These are phyloP conservation scores for Chionodraco myersi DNA, from an alignment of 2,113 vertebrate genomes.

Conservation along the genomic window DNA sequence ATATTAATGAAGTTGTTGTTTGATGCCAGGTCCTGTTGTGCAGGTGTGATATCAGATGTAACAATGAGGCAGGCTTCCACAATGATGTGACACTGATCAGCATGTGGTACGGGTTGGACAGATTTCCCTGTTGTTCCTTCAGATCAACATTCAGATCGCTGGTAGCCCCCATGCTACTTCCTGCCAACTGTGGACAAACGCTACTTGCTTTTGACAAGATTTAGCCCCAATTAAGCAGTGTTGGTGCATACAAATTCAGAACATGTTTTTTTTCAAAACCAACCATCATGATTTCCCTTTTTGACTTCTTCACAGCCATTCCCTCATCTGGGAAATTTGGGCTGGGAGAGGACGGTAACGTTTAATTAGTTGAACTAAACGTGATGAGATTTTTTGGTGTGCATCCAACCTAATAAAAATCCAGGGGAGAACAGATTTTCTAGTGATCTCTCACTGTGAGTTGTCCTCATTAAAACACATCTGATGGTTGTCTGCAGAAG, in stretches of 20 bases:
- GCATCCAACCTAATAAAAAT: slow-evolving; percentile 66
- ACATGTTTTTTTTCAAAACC: slow-evolving; percentile 27
- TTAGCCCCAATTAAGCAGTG: slow-evolving; percentile 63
- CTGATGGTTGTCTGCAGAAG: slow-evolving; percentile 57
- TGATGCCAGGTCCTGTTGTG: slow-evolving; percentile 19
- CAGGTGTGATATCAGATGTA: slow-evolving; percentile 17
- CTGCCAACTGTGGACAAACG: slow-evolving; percentile 53
- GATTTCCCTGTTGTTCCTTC: slow-evolving; percentile 41
- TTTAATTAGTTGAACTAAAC: slow-evolving; percentile 77
- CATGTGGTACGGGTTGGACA: slow-evolving; percentile 32
- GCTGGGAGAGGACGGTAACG: slow-evolving; percentile 44
- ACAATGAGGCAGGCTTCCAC: neutral
- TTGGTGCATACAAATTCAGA: slow-evolving; percentile 20
- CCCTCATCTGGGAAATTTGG: slow-evolving; percentile 62
- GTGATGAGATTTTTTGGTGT: slow-evolving; percentile 71
- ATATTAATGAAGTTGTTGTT: neutral
- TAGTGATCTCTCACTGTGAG: slow-evolving; percentile 60
- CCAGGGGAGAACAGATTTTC: slow-evolving; percentile 51
- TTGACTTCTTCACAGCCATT: slow-evolving; percentile 54
- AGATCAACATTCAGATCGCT: slow-evolving; percentile 40
- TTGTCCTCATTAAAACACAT: slow-evolving; percentile 77
- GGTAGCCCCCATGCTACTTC: slow-evolving; percentile 27
- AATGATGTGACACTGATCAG: slow-evolving; percentile 28
- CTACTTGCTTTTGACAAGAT: slow-evolving; percentile 53
- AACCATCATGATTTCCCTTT: slow-evolving; percentile 38